These are phyloP conservation scores for Accipiter cooperii DNA, from an alignment of 2,113 vertebrate species.

Conservation along the genomic window DNA sequence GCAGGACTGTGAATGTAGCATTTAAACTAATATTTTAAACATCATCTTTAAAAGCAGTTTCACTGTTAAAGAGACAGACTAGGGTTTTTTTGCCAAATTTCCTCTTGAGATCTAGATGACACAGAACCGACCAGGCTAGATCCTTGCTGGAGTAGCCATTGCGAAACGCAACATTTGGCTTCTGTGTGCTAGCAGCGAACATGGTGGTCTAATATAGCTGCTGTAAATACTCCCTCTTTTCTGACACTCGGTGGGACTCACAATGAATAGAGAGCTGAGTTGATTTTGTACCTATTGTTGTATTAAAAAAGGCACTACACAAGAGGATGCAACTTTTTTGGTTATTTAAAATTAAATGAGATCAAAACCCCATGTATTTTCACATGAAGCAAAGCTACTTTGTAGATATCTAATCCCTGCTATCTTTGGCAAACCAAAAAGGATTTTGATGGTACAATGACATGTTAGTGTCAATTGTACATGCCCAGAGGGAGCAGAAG, in stretches of 20 bases:
- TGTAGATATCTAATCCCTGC: background rate
- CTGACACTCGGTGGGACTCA: background rate
- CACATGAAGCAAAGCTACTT: background rate
- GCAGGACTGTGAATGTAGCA: background rate
- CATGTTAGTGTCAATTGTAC: background rate
- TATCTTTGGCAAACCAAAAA: background rate
- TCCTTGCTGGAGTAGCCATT: background rate
- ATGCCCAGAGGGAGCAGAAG: background rate
- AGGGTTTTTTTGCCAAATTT: background rate
- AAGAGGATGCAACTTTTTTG: background rate
- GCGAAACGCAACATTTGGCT: background rate
- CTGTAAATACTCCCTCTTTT: background rate
- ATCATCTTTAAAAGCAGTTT: background rate
- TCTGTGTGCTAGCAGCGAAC: background rate
- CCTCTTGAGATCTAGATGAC: background rate
- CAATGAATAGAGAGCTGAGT: background rate
- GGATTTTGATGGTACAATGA: background rate
- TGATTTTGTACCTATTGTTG: background rate
- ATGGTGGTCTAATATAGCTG: background rate
- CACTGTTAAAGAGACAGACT: background rate
- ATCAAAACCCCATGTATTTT: background rate
- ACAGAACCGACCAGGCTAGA: background rate
- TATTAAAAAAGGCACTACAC: background rate
- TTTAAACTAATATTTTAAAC: constrained; percentile 18
- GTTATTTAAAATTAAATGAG: background rate